Percentiles rank a stretch among this genome's conserved stretches.
phyloP scores from a whole-genome alignment of 2,797 vertebrate species.

The Anomalospiza imberbis region DNA sequence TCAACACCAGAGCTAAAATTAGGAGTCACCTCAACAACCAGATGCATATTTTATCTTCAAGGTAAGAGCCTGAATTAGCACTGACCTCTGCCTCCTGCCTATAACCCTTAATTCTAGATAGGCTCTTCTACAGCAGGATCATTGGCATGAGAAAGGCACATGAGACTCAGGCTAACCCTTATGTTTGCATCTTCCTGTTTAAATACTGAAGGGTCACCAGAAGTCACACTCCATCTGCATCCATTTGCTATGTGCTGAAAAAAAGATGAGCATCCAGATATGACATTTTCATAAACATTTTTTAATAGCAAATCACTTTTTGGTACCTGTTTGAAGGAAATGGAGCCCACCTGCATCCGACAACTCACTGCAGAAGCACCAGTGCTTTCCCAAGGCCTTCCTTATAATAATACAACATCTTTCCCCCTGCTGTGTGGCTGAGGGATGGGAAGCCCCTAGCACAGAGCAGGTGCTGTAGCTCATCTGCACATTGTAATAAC shows the following conservation, averaged over 20 bases:
- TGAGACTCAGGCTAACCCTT: neutral
- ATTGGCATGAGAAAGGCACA: neutral
- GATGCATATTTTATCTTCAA: conserved; percentile 7
- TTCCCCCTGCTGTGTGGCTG: fast-evolving
- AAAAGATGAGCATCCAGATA: neutral
- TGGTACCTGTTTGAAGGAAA: neutral
- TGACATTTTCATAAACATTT: neutral
- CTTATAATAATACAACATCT: neutral
- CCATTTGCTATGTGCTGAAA: neutral
- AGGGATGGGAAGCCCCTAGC: neutral
- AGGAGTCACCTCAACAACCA: conserved; percentile 25
- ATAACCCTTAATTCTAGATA: neutral
- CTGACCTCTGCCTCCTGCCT: neutral
- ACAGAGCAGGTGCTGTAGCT: neutral
- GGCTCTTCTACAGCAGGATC: neutral
- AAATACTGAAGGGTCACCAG: neutral
- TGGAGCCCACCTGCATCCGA: neutral
- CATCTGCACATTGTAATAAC: neutral
- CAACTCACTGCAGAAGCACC: neutral
- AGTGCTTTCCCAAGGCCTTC: neutral
- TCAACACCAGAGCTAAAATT: conserved; percentile 42
- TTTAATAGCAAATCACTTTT: neutral
- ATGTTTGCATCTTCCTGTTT: neutral
- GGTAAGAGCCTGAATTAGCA: conserved; percentile 7
- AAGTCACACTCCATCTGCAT: neutral